A percentile compares a stretch with the other conserved stretches of the same genome.
Evolutionary conservation across 2,888 invertebrate species (phyloP).

Genomic region (Hydropsyche betteni): DNA sequence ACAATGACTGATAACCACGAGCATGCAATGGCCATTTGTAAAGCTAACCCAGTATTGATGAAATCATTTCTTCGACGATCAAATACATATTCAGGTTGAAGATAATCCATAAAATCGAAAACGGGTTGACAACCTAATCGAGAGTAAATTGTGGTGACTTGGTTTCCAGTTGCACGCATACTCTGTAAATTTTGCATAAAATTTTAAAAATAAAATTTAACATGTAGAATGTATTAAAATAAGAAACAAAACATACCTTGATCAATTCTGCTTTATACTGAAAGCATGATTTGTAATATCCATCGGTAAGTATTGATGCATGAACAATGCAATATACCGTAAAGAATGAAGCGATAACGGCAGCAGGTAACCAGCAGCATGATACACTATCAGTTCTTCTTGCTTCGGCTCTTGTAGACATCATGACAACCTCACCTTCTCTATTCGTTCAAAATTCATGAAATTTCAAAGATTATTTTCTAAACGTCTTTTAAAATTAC

Average conservation of each 20-base stretch:
- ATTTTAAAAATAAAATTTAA: neutral
- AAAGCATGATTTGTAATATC: slow-evolving; percentile 78
- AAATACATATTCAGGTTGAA: slow-evolving; percentile 72
- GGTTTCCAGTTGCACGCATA: slow-evolving; percentile 66
- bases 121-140: slow-evolving; percentile 78
- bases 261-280: slow-evolving; percentile 76
- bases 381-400: slow-evolving; percentile 69
- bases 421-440: slow-evolving; percentile 74
- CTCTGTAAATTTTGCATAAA: slow-evolving; percentile 56
- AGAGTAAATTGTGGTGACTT: slow-evolving; percentile 69
- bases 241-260: slow-evolving; percentile 59
- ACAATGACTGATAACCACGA: slow-evolving; percentile 70
- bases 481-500: no score
- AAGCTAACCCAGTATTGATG: slow-evolving; percentile 77
- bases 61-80: slow-evolving; percentile 72
- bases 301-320: slow-evolving; percentile 76
- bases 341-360: slow-evolving; percentile 70
- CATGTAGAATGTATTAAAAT: neutral
- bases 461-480: neutral
- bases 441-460: slow-evolving; percentile 57
- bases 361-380: slow-evolving; percentile 75
- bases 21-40: slow-evolving; percentile 72
- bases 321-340: slow-evolving; percentile 74
- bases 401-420: slow-evolving; percentile 70
- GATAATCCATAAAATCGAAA: slow-evolving; percentile 85